Percentiles rank a stretch among this genome's conserved stretches.
phyloP scores from a whole-genome alignment of 1,140 invertebrate genomes.

The Tetramorium parvispinum region DNA sequence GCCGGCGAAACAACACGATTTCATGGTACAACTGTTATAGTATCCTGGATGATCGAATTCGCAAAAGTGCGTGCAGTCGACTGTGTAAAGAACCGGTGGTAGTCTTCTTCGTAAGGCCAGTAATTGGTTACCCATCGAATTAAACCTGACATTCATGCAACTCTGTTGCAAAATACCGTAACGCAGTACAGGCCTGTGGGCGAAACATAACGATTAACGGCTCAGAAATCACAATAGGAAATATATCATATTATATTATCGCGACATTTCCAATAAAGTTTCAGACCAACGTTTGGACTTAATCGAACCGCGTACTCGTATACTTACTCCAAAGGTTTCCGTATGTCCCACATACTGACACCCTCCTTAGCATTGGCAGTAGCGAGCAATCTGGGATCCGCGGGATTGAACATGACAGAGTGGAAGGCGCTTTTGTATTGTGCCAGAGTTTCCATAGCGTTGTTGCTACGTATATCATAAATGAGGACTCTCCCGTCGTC shows the following conservation, averaged over 20 bases:
- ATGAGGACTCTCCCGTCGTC: constrained; percentile 95
- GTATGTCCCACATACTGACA: constrained; percentile 94
- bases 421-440: constrained; percentile 92
- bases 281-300: neutral
- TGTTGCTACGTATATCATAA: constrained; percentile 92
- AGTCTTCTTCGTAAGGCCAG: constrained; percentile 93
- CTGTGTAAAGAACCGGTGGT: constrained; percentile 93
- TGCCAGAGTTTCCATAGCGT: constrained; percentile 88
- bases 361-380: constrained; percentile 96
- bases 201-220: neutral
- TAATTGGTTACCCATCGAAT: constrained; percentile 91
- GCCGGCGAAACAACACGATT: constrained; percentile 97
- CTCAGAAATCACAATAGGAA: neutral
- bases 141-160: constrained; percentile 97
- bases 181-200: constrained; percentile 88
- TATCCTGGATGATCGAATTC: constrained; percentile 97
- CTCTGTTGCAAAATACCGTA: constrained; percentile 91
- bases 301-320: neutral
- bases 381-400: constrained; percentile 92
- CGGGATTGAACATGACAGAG: constrained; percentile 96
- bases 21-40: constrained; percentile 99
- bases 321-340: constrained; percentile 92
- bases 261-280: neutral
- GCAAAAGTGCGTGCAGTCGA: constrained; percentile 89
- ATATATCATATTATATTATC: neutral